A percentile compares a stretch with the other conserved stretches of the same genome.
Conservation (phyloP, 2,888 invertebrate genomes). For the Philaethria dido region DNA sequence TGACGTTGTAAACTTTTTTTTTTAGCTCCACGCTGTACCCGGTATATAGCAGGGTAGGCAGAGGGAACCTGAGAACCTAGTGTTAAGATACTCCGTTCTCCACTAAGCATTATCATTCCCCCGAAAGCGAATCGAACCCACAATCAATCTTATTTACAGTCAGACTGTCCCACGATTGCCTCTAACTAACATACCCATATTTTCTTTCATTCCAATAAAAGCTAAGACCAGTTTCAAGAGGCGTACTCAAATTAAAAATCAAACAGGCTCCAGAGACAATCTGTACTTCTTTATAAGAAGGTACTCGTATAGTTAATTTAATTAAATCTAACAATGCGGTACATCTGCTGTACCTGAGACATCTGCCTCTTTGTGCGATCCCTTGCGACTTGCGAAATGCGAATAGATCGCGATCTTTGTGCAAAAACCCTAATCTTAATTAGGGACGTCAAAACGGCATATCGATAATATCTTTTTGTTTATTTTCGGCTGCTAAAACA, state of each 20-base stretch:
- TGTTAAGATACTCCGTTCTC: too few species aligned
- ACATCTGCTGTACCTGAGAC: slow-evolving; percentile 79
- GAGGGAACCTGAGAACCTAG: too few species aligned
- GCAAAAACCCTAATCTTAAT: slow-evolving; percentile 65
- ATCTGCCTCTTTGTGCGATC: slow-evolving; percentile 68
- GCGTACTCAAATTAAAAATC: slow-evolving; percentile 10
- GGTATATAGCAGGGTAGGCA: too few species aligned
- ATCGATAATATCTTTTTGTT: slow-evolving; percentile 36
- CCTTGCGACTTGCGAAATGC: slow-evolving; percentile 53
- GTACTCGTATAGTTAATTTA: slow-evolving; percentile 69
- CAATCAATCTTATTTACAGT: too few species aligned
- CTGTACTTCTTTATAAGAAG: slow-evolving; percentile 38
- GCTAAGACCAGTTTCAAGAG: not conserved
- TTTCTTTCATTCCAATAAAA: not conserved
- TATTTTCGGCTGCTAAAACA: not conserved
- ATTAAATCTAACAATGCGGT: slow-evolving; percentile 68
- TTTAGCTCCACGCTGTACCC: too few species aligned
- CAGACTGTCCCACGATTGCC: not conserved
- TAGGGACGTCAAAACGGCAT: slow-evolving; percentile 53
- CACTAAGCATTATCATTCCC: too few species aligned
- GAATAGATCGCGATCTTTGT: slow-evolving; percentile 73
- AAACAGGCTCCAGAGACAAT: slow-evolving; percentile 17
- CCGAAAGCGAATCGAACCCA: too few species aligned
- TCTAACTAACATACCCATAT: not conserved
- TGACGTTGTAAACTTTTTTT: too few species aligned